Evolutionary conservation across 2,888 invertebrate species (phyloP).

Genomic region (Tromatobia lineatoria): DNA sequence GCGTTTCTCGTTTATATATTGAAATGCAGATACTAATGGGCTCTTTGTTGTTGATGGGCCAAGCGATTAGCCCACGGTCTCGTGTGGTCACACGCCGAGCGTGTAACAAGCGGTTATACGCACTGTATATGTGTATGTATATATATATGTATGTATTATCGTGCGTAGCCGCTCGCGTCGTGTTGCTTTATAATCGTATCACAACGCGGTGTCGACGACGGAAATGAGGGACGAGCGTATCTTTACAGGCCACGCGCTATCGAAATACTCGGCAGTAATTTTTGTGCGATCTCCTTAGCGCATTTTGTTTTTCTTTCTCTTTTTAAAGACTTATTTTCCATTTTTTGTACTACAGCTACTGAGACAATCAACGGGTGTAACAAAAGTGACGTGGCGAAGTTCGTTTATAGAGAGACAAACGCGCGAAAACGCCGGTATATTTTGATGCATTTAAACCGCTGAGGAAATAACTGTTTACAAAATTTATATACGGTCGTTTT

Average conservation of each 20-base stretch:
- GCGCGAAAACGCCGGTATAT: not conserved
- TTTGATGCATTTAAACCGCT: no score
- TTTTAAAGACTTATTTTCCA: not conserved
- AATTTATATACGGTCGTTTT: no score
- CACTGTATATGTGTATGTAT: not conserved
- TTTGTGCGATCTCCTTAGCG: not conserved
- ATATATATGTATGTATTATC: conserved; percentile 24
- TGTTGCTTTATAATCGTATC: conserved; percentile 31
- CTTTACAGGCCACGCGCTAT: conserved; percentile 46
- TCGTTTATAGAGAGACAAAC: not conserved
- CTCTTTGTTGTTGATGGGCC: not conserved
- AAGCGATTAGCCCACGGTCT: not conserved
- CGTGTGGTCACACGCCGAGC: not conserved
- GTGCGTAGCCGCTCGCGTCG: conserved; percentile 14
- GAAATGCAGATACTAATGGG: not conserved
- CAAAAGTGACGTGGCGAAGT: conserved; percentile 15
- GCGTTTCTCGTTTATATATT: not conserved
- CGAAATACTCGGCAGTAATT: not conserved
- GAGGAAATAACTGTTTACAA: no score
- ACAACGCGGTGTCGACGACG: conserved; percentile 39
- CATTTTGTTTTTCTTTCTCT: not conserved
- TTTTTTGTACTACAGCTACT: no score
- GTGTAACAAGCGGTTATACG: not conserved
- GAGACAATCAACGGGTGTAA: conserved; percentile 15
- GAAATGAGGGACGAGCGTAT: conserved; percentile 58